phyloP scores from a whole-genome alignment of 2,888 invertebrate genomes.

The Oscheius sp. region DNA sequence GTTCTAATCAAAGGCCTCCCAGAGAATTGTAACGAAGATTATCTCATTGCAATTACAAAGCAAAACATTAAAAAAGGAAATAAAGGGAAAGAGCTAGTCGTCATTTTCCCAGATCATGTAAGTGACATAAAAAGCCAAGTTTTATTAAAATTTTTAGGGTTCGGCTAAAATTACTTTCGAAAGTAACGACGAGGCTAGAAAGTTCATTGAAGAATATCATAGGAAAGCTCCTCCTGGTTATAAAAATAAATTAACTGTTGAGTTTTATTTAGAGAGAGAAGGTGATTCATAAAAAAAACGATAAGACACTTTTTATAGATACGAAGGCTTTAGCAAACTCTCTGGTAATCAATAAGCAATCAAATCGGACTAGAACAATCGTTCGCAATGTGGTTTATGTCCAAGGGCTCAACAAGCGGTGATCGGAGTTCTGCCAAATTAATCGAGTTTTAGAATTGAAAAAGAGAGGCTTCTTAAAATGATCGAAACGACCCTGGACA shows the following conservation, averaged over 20 bases:
- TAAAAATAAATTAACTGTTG: background rate
- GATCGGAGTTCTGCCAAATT: background rate
- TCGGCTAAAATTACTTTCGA: slow-evolving; percentile 5
- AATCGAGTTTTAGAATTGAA: background rate
- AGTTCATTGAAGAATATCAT: background rate
- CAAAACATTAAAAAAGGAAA: slow-evolving; percentile 1
- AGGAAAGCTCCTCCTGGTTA: background rate
- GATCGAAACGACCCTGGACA: background rate
- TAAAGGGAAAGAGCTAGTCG: background rate
- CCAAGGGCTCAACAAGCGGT: slow-evolving; percentile 9
- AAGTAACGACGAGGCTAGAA: background rate
- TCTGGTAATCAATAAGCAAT: slow-evolving; percentile 11
- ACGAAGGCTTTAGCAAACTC: background rate
- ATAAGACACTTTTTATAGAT: no score
- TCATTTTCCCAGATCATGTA: background rate
- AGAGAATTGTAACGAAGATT: slow-evolving; percentile 6
- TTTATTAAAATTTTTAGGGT: no score
- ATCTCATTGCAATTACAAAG: background rate
- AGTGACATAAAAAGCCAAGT: no score
- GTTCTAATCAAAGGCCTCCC: background rate
- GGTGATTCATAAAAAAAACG: background rate
- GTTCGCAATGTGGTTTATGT: slow-evolving; percentile 22
- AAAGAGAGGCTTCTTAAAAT: background rate
- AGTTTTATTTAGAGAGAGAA: slow-evolving; percentile 8
- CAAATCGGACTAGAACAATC: slow-evolving; percentile 2